Evolutionary conservation across 2,797 vertebrate genomes (phyloP), one percentile per base, ranked within the genome.

Genomic region (Sciaenops ocellatus): DNA sequence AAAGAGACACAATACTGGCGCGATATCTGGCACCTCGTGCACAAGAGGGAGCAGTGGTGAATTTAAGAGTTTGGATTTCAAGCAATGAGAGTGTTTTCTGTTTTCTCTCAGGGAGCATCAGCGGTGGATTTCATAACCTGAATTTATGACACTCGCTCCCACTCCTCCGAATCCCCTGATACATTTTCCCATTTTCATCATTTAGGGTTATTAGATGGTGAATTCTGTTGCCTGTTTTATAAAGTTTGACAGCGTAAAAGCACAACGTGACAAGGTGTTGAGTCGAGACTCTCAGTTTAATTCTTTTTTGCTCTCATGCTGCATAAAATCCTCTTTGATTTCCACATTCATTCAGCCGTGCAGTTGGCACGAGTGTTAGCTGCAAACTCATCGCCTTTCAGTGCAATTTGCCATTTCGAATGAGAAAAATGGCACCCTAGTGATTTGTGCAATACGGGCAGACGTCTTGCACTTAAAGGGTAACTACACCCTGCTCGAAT

Each of bases 61-160:
- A 12, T 62, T 67, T 63, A 59, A 52, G 54, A 59, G 41, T 73
- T 77, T 71, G 68, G n/a, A 79, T 79, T 64, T 69, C 28, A 2
- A 50, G 52, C 20, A 68, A 67, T n/a, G 67, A 16, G 17, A 65
- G 17, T 70, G 15, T 70, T 65, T 68, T 67, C 66, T 74, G 24
- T 85, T 65, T 69, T 48, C 73, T 57, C 76, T 38, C 24, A 56
- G 65, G 72, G 59, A 56, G 52, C 63, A 69, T 82, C 68, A 68
- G 48, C 3, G 34, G 46, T 67, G 30, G 51, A 87, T 87, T 89
- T 84, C 80, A 81, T 78, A 81, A 85, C 80, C 73, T 57, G 44
- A 28, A 81, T 81, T 85, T 80, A 81, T 30, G 28, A 67, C 26
- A 48, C 1, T 11, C 17, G 1, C 15, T 42, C n/a, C 44, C 20